Percentiles rank a stretch among this genome's conserved stretches.
These are phyloP conservation scores for Hemicentrotus pulcherrimus DNA, from an alignment of 35 echinoderm and acorn worm species.

Conservation along the genomic window DNA sequence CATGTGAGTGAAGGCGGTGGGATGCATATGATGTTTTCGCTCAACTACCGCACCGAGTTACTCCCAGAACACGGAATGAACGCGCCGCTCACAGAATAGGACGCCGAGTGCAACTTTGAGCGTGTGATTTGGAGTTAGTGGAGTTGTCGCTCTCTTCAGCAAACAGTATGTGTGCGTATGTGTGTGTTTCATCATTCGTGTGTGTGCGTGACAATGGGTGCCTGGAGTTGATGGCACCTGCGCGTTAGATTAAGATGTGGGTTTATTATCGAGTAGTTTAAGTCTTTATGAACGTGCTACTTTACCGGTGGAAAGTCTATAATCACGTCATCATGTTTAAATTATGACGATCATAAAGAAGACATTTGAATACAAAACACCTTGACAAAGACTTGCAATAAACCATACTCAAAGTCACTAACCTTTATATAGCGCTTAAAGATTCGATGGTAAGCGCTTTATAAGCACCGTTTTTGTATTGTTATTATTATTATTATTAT, in stretches of 20 bases:
- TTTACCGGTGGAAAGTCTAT: too few species aligned
- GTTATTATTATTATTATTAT: too few species aligned
- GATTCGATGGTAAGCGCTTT: too few species aligned
- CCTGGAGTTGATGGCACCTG: background rate
- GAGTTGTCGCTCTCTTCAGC: background rate
- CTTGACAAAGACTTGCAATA: too few species aligned
- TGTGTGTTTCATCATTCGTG: background rate
- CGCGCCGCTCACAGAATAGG: background rate
- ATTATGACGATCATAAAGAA: too few species aligned
- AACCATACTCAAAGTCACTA: too few species aligned
- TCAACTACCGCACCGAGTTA: background rate
- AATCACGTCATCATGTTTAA: too few species aligned
- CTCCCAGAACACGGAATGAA: background rate
- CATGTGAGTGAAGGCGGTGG: background rate
- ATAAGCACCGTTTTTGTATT: too few species aligned
- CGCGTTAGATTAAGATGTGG: background rate
- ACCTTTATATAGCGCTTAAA: too few species aligned
- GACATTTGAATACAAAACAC: too few species aligned
- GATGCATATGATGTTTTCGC: background rate
- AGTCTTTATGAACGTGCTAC: too few species aligned
- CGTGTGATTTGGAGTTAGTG: background rate
- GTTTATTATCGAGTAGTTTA: too few species aligned
- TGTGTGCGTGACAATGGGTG: background rate
- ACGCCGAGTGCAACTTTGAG: slow-evolving; percentile 8
- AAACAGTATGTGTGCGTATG: background rate